Evolutionary conservation across 2,888 invertebrate species (phyloP).

Genomic region (Teinopalpus imperialis): DNA sequence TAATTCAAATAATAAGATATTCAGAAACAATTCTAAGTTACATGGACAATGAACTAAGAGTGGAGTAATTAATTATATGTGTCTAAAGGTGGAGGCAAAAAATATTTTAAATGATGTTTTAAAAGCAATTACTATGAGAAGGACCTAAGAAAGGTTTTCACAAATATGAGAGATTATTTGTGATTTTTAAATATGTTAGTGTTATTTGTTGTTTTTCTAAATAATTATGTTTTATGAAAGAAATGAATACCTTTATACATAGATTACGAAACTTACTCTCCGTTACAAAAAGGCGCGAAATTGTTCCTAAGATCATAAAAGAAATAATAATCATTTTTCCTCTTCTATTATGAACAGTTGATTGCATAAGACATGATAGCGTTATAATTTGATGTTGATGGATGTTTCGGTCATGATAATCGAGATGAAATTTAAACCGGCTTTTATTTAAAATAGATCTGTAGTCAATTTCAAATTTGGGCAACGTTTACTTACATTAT

Average conservation of each 20-base stretch:
- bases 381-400: slow-evolving; percentile 21
- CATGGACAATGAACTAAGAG: too few relatives aligned
- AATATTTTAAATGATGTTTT: too few relatives aligned
- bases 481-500: not conserved
- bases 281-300: slow-evolving; percentile 12
- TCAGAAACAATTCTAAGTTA: too few relatives aligned
- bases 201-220: too few relatives aligned
- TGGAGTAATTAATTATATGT: too few relatives aligned
- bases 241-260: slow-evolving; percentile 2
- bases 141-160: too few relatives aligned
- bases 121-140: too few relatives aligned
- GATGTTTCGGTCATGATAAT: slow-evolving; percentile 23
- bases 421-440: slow-evolving; percentile 20
- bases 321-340: slow-evolving; percentile 16
- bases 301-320: slow-evolving; percentile 15
- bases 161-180: too few relatives aligned
- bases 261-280: not conserved
- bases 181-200: too few relatives aligned
- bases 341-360: slow-evolving; percentile 16
- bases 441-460: slow-evolving; percentile 15
- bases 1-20: too few relatives aligned
- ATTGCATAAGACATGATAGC: slow-evolving; percentile 19
- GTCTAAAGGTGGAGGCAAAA: too few relatives aligned
- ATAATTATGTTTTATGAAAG: too few relatives aligned
- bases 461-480: slow-evolving; percentile 12